Base-by-base conservation (phyloP, 1,140 invertebrate genomes). In the Teleopsis dalmanni region DNA sequence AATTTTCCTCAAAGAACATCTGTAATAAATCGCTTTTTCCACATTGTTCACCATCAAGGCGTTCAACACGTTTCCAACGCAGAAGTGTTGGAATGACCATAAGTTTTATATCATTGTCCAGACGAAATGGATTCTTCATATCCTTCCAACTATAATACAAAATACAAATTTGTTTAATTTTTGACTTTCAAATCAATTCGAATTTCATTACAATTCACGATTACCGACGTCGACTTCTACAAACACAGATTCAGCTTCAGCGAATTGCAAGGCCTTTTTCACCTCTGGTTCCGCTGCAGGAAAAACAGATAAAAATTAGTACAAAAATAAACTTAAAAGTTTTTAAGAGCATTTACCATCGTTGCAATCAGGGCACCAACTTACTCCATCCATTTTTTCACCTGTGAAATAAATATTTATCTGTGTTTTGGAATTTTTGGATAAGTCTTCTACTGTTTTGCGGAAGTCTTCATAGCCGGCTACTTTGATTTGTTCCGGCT, bases 361-460 rank as follows among this genome's bases (percentile, higher is more conserved):
- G 14, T 80, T 78, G 57, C 83, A 86, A 62, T 86, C 82, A 3
- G 77, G 71, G 58, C 83, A 85, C 83, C 83, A 86, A 16, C 51
- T 84, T 40, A 74, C 57, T 9, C 81, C 81, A 53, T 73, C 65
- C 4, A 71, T 57, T 60, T 82, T 82, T 10, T 74, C 72, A 26
- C 83, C 83, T 51, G 72, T 78, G 55, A 78, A 85, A 41, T 78
- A 76, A 27, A 84, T 70, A 53, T 77, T 69, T 11, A 52, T 16
- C 11, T 43, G 45, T 13, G 23, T 47, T 13, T 34, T 38, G 13
- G 27, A 13, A 13, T 41, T 16, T 23, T 49, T 25, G 7, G 36
- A 22, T 26, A 51, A 27, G 10, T 48, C 40, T 18, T 47, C 40
- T 4, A 52, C 34, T 14, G 37, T 29, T 7, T 27, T 27, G 21